A percentile compares a stretch with the other conserved stretches of the same genome.
These are phyloP conservation scores for Umimayanthus kanabou DNA, from an alignment of 92 coral and sea anemone genomes.

Conservation along the genomic window DNA sequence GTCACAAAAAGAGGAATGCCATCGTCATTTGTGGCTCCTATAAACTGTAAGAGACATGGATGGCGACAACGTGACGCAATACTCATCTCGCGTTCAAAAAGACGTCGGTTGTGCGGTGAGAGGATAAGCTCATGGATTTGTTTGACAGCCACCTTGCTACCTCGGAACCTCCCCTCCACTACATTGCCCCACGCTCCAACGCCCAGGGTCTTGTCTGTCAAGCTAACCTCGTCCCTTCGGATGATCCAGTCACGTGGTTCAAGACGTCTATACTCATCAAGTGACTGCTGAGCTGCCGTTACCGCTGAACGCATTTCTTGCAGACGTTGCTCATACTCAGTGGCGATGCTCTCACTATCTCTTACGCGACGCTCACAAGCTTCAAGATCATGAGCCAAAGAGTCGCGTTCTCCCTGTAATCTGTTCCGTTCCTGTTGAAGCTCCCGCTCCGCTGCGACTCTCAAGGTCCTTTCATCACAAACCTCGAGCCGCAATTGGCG, in stretches of 20 bases:
- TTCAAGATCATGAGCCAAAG: slow-evolving; percentile 31
- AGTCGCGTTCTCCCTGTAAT: slow-evolving; percentile 46
- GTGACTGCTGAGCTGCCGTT: slow-evolving; percentile 66
- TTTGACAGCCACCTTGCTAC: slow-evolving; percentile 86
- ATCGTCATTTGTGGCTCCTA: slow-evolving; percentile 95
- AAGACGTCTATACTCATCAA: slow-evolving; percentile 85
- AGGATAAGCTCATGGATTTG: slow-evolving; percentile 91
- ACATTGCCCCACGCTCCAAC: slow-evolving; percentile 97
- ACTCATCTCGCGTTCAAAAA: slow-evolving; percentile 97
- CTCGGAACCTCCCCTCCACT: slow-evolving; percentile 88
- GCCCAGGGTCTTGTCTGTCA: slow-evolving; percentile 74
- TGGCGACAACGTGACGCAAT: slow-evolving; percentile 97
- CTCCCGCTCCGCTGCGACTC: slow-evolving; percentile 26
- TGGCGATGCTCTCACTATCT: slow-evolving; percentile 47
- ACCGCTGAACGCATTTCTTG: slow-evolving; percentile 70
- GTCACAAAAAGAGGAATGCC: slow-evolving; percentile 87
- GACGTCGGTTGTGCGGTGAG: slow-evolving; percentile 92
- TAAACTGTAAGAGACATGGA: slow-evolving; percentile 90
- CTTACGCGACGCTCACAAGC: slow-evolving; percentile 46
- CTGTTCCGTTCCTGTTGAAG: slow-evolving; percentile 62
- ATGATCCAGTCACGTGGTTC: slow-evolving; percentile 99
- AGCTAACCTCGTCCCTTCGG: slow-evolving; percentile 82
- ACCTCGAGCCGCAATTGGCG: slow-evolving; percentile 54
- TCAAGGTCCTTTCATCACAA: slow-evolving; percentile 50
- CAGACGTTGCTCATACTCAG: slow-evolving; percentile 56